phyloP scores from a whole-genome alignment of 2,797 vertebrate species.

The Esox lucius region DNA sequence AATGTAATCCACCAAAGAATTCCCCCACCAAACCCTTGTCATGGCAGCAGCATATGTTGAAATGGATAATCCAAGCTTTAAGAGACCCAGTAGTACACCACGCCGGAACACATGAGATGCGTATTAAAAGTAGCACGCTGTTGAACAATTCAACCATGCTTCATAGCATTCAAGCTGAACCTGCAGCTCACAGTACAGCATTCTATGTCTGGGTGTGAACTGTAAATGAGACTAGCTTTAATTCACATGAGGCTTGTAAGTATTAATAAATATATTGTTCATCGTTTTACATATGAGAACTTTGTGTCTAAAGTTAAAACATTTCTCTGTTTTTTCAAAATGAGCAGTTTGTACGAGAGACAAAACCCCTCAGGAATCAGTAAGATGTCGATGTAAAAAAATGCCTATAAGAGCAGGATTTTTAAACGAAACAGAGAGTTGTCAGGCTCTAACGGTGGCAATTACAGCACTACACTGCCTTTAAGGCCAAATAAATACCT shows the following conservation, averaged over 20 bases:
- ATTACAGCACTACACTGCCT: too few species aligned
- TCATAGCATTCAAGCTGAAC: neutral
- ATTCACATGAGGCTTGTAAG: too few species aligned
- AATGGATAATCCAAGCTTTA: neutral
- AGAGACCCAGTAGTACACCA: neutral
- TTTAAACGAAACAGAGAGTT: too few species aligned
- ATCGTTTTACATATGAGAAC: neutral
- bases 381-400: too few species aligned
- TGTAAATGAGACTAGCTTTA: neutral
- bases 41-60: neutral
- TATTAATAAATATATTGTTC: too few species aligned
- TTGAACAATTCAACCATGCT: neutral
- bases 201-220: neutral
- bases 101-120: neutral
- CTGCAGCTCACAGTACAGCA: neutral
- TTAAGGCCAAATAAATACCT: too few species aligned
- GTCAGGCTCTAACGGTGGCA: too few species aligned
- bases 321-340: too few species aligned
- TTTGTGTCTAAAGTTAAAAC: too few species aligned
- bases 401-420: too few species aligned
- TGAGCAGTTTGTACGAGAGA: too few species aligned
- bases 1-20: neutral
- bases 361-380: too few species aligned
- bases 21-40: neutral
- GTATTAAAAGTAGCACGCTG: neutral